Base-by-base conservation (phyloP, 2,113 vertebrate species). In the Gasterosteus aculeatus region DNA sequence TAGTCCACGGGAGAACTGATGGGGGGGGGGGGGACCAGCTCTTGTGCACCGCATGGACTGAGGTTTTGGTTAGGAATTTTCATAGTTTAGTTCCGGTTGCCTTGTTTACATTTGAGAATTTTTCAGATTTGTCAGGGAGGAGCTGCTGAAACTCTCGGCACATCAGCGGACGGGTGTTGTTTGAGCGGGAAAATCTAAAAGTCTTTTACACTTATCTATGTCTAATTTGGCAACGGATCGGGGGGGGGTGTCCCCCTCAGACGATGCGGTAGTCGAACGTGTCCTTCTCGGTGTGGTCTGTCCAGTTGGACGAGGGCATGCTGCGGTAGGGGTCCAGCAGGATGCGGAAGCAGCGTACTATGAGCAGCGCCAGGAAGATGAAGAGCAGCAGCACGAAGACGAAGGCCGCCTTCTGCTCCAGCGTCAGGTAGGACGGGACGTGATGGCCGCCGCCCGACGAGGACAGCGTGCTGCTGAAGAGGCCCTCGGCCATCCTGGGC, bases 231-330 rank as follows among this genome's bases (percentile, higher is more conserved):
- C 7, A 44, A 14, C 12, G 10, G 10, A 44, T 44, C 16, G 1
- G 49, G 35, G 12, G 1, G 33, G 33, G 33, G 33, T 3, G 49
- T 31, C 9, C 14, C 49, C 31, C 46, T 95, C 91, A 96, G 88
- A 94, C 94, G 67, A 96, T 94, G 85, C 94, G 93, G 73, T 96
- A 95, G 75, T 95, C 94, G 10, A 95, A 94, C 0, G 95, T 94
- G 89, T 95, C 95, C 69, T 96, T 96, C 84, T 96, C 95, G 74
- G 95, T 94, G 86, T 95, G 95, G 86, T 96, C 95, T 10, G 94
- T 95, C 95, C 95, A 96, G 54, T 94, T 95, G 87, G 95, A 95
- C 2, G 95, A 94, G 22, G 95, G 94, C 94, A 95, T 96, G 84
- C 94, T 96, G 72, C 94, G 95, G 86, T 96, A 96, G 0, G 95